A percentile compares a stretch with the other conserved stretches of the same genome.
These are phyloP conservation scores for Tenebrosternarchus preto DNA, from an alignment of 2,113 vertebrate genomes.

Conservation along the genomic window DNA sequence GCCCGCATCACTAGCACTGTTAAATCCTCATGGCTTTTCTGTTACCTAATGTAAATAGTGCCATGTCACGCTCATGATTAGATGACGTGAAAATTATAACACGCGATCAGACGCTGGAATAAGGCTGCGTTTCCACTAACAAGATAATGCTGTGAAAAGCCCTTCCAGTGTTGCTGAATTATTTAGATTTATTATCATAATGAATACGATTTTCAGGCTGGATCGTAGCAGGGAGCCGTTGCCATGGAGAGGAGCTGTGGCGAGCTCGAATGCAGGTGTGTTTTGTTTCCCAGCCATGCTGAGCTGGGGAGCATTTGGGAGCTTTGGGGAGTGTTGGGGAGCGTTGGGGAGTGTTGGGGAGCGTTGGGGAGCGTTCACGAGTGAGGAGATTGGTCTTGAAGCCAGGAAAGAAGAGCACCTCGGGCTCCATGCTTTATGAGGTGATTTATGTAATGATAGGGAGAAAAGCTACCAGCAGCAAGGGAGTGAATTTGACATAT, in stretches of 20 bases:
- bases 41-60: constrained; percentile 34
- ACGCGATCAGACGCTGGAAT: constrained; percentile 38
- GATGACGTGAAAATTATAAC: constrained; percentile 31
- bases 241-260: constrained; percentile 53
- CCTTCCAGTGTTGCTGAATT: constrained; percentile 46
- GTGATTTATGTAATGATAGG: constrained; percentile 51
- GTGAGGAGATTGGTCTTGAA: constrained; percentile 45
- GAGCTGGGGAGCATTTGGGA: too few relatives aligned
- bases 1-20: not conserved
- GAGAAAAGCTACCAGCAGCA: constrained; percentile 31
- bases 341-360: too few relatives aligned
- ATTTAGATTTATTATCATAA: constrained; percentile 52
- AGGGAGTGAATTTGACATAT: constrained; percentile 31
- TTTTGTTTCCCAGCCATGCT: constrained; percentile 38
- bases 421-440: constrained; percentile 44
- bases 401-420: constrained; percentile 47
- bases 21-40: constrained; percentile 15
- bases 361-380: constrained; percentile 31
- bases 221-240: constrained; percentile 44
- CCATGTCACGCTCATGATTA: constrained; percentile 44
- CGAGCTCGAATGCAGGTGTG: constrained; percentile 49
- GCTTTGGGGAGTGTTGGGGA: too few relatives aligned
- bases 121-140: constrained; percentile 46
- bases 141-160: constrained; percentile 49
- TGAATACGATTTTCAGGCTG: constrained; percentile 46